phyloP scores from a whole-genome alignment of 1,140 invertebrate species.

The Drosophila willistoni region DNA sequence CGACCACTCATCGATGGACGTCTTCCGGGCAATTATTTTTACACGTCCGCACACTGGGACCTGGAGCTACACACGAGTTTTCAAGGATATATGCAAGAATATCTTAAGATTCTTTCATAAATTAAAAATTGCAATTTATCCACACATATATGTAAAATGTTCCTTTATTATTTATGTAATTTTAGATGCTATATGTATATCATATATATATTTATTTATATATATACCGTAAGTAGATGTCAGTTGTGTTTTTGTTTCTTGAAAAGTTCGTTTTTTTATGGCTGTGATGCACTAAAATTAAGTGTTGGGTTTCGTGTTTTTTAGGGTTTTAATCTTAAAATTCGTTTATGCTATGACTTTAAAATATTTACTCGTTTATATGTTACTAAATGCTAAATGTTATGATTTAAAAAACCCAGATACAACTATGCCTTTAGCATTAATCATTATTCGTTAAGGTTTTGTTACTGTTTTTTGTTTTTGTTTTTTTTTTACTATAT shows the following conservation, averaged over 20 bases:
- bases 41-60: no score
- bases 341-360: slow-evolving; percentile 78
- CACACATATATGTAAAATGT: slow-evolving; percentile 76
- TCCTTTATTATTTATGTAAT: slow-evolving; percentile 78
- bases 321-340: slow-evolving; percentile 64
- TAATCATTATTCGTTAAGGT: slow-evolving; percentile 28
- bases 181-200: slow-evolving; percentile 75
- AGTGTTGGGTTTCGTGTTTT: slow-evolving; percentile 28
- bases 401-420: slow-evolving; percentile 66
- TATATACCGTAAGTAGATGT: slow-evolving; percentile 68
- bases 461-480: slow-evolving; percentile 23
- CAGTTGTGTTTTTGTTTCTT: slow-evolving; percentile 51
- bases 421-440: slow-evolving; percentile 56
- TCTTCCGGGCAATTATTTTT: no score
- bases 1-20: no score
- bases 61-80: no score
- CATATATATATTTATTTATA: slow-evolving; percentile 48
- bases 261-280: slow-evolving; percentile 69
- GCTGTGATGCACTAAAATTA: slow-evolving; percentile 70
- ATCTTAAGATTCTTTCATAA: background rate
- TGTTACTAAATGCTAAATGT: slow-evolving; percentile 49
- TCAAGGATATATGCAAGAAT: no score
- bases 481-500: slow-evolving; percentile 24
- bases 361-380: slow-evolving; percentile 75
- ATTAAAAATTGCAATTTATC: slow-evolving; percentile 37